Base-by-base conservation (phyloP, 2,888 invertebrate species). In the Diaprepes abbreviatus region DNA sequence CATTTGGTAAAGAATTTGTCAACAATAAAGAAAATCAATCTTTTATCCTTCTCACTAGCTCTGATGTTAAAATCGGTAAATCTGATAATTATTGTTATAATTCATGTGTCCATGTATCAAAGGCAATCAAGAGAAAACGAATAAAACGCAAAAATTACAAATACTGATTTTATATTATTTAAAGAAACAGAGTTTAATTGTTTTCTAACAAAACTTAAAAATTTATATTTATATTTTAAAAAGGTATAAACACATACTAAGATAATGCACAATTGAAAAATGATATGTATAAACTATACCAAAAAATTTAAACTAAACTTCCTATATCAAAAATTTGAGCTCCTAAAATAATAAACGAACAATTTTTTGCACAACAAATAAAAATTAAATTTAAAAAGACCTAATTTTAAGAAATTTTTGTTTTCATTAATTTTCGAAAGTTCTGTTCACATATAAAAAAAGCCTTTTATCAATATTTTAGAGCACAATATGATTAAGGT, bases 261-360 rank as follows among this genome's bases (percentile, higher is more conserved):
- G 31, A 43, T 33, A 59, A 59, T 43, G 48, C 48, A 43, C 43
- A 28, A 59, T 45, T 45, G 45, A 59, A 59, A 59, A 59, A 43
- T 59, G 59, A 59, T 59, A 59, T 59, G 59, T 59, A 59, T 59
- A 59, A 59, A 59, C 43, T 59, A 59, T 40, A 59, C 31, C 28
- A 45, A 59, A 43, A 57, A 38, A 24, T 16, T 52, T 35, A 35
- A 35, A 43, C 45, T 59, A 59, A 43, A 59, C 16, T 9, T n/a
- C n/a, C 28, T 40, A 43, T 38, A 57, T 57, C 40, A 31, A 59
- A 59, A 59, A 43, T 38, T 57, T 59, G 43, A 59, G 59, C 59
- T 45, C 17, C 17, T 45, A 43, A 45, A 59, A 40, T 45, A 33
- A 45, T 57, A 57, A n/a, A 57, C 40, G 10, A 24, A 10, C n/a